Base-by-base conservation (phyloP, 2,797 vertebrate genomes). In the Siniperca undulata region DNA sequence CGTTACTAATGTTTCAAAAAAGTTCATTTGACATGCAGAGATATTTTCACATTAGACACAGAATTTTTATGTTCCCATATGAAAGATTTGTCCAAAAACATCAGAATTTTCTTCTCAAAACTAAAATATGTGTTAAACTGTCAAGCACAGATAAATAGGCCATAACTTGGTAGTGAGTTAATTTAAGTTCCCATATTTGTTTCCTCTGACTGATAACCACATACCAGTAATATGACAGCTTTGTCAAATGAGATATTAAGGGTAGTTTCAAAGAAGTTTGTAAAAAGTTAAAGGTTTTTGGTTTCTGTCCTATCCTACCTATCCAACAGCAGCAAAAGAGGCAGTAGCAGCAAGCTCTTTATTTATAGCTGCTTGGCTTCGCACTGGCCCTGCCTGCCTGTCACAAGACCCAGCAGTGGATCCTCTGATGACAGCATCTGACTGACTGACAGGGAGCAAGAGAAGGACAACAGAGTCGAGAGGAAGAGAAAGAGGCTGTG, bases 391-490 rank as follows among this genome's bases (percentile, higher is more conserved):
- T 86, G 90, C 77, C 91, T 86, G 88, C 74, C 75, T 91, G 93
- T 95, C 95, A 95, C 95, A 96, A 95, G 94, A 94, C 94, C 89
- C 83, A 87, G 88, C 83, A 82, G 88, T 72, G 75, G 90, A 91
- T 94, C 88, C 88, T 91, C 87, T 93, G 93, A 95, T 86, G 80
- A 91, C 87, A 91, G 79, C 81, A 71, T 87, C 82, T 84, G 83
- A 92, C 77, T 87, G 92, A 93, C 85, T 84, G 88, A 89, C 82
- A 75, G 70, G 52, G 72, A 85, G 75, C 69, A 82, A 70, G 62
- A 88, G 67, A 82, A 70, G 81, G 86, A 89, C 66, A 73, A 61
- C 40, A 58, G 5, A 71, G 60, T 24, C 1, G 30, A 79, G 46
- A 62, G 80, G 40, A 16, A 74, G 60, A 40, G 50, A 50, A 58